Conservation (phyloP, 2,888 invertebrate species). For the Disparrhopalites patrizii region DNA sequence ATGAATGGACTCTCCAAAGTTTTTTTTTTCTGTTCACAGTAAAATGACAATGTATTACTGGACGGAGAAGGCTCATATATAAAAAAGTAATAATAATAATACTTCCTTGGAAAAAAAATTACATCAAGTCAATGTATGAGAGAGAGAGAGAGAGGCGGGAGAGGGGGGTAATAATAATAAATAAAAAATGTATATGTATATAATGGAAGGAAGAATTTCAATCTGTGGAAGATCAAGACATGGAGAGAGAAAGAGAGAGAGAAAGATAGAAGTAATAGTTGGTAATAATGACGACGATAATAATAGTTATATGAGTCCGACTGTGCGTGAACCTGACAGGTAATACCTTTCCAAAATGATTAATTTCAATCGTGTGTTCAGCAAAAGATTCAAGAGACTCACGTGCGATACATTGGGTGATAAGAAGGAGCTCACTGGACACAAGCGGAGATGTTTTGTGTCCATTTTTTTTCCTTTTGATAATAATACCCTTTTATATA, state of each 20-base stretch:
- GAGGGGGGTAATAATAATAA: not conserved
- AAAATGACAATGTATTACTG: too few species aligned
- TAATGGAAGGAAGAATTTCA: not conserved
- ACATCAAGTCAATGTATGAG: too few species aligned
- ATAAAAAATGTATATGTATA: not conserved
- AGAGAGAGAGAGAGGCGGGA: too few species aligned
- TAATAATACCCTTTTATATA: too few species aligned
- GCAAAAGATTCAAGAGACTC: slow-evolving; percentile 40
- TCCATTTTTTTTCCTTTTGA: too few species aligned
- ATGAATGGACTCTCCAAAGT: too few species aligned
- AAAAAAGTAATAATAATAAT: too few species aligned
- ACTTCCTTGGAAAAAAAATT: too few species aligned
- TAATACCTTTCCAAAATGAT: slow-evolving; percentile 37
- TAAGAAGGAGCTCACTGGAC: too few species aligned
- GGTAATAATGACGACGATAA: not conserved
- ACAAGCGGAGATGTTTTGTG: too few species aligned
- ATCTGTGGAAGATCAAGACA: slow-evolving; percentile 9
- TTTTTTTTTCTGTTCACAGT: too few species aligned
- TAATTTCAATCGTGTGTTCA: slow-evolving; percentile 41
- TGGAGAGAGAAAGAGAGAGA: not conserved
- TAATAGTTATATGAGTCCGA: slow-evolving; percentile 26
- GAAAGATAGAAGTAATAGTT: not conserved
- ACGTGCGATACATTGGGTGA: slow-evolving; percentile 38
- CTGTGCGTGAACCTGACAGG: slow-evolving; percentile 37
- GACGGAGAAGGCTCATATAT: too few species aligned